phyloP scores from a whole-genome alignment of 2,113 vertebrate genomes.

The Hippoglossus stenolepis region DNA sequence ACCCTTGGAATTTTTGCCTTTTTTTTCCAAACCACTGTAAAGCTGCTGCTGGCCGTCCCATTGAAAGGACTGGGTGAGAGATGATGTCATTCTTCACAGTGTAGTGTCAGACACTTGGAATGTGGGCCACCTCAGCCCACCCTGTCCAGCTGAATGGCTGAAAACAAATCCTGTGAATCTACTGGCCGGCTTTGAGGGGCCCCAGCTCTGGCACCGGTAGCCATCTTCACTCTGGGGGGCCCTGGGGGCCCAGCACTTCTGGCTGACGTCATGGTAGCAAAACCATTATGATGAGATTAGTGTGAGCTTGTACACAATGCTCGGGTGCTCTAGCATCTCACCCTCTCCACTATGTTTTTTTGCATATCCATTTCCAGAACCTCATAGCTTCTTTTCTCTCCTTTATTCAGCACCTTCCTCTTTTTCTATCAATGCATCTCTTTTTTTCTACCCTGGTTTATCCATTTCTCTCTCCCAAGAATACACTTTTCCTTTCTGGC shows the following conservation, averaged over 20 bases:
- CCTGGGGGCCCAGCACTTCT: constrained; percentile 43
- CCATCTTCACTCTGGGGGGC: constrained; percentile 65
- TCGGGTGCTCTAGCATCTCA: constrained; percentile 30
- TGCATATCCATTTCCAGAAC: constrained; percentile 26
- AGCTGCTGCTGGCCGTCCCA: constrained; percentile 49
- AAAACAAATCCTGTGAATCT: constrained; percentile 60
- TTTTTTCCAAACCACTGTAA: constrained; percentile 50
- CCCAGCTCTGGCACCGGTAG: constrained; percentile 68
- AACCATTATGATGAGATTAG: constrained; percentile 78
- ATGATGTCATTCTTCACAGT: constrained; percentile 75
- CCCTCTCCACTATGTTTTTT: constrained; percentile 23
- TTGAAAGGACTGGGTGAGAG: constrained; percentile 57
- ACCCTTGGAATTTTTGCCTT: constrained; percentile 41
- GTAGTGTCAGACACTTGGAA: constrained; percentile 59
- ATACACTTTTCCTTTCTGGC: constrained; percentile 57
- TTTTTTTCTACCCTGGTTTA: constrained; percentile 37
- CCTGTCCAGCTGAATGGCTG: constrained; percentile 56
- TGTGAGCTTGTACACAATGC: constrained; percentile 61
- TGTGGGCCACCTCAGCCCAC: constrained; percentile 50
- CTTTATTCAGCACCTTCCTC: not conserved
- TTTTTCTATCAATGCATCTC: constrained; percentile 23
- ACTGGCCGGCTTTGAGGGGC: constrained; percentile 50
- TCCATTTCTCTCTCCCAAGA: constrained; percentile 31
- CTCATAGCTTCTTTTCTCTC: constrained; percentile 4
- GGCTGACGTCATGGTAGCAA: constrained; percentile 73